Conservation (phyloP, 2,797 vertebrate species). For the Chloroceryle amazona region DNA sequence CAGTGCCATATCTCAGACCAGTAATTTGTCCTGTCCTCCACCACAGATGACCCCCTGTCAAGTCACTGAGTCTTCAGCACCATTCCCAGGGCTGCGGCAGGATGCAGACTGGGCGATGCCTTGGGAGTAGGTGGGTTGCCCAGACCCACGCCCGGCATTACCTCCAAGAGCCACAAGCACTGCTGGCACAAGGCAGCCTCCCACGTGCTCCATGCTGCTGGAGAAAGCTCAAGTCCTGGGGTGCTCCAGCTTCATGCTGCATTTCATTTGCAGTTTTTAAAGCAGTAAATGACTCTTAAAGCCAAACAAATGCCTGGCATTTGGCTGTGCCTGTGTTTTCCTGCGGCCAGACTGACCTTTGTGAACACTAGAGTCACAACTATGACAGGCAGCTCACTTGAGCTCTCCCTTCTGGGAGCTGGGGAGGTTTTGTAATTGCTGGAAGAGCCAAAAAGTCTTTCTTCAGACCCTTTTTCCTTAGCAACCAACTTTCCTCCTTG, state of each 20-base stretch:
- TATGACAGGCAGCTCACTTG: constrained; percentile 31
- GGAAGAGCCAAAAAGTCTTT: constrained; percentile 43
- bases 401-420: constrained; percentile 27
- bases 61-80: not conserved
- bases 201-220: not conserved
- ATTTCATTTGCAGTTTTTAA: constrained; percentile 1
- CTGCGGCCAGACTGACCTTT: constrained; percentile 58
- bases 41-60: fast-evolving
- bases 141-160: fast-evolving
- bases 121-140: not conserved
- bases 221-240: not conserved
- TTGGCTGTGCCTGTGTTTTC: constrained; percentile 22
- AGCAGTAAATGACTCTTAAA: not conserved
- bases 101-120: not conserved
- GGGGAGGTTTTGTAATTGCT: constrained; percentile 52
- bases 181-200: not conserved
- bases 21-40: not conserved
- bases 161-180: not conserved
- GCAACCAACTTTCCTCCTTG: constrained; percentile 26
- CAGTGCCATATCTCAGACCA: not conserved
- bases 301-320: constrained; percentile 24
- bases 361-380: constrained; percentile 17
- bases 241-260: not conserved
- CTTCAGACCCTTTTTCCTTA: constrained; percentile 29
- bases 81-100: not conserved